A percentile compares a stretch with the other conserved stretches of the same genome.
Conservation (phyloP, 2,888 invertebrate genomes). For the Hirtodrosophila duncani region DNA sequence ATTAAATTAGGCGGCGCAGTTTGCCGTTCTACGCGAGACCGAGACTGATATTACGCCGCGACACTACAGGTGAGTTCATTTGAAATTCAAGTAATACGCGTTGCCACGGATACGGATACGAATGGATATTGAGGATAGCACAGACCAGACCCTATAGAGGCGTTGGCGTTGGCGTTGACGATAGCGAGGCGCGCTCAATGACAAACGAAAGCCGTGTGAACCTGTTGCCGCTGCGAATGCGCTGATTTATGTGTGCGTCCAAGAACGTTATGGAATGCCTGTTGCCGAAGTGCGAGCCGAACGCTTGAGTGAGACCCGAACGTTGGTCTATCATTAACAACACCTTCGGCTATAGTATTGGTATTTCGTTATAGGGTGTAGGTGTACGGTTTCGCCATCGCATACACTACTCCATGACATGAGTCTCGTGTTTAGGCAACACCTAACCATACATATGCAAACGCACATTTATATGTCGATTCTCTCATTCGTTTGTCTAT, state of each 20-base stretch:
- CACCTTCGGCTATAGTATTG: background rate
- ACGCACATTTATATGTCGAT: constrained; percentile 16
- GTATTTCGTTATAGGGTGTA: constrained; percentile 9
- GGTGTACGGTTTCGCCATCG: constrained; percentile 28
- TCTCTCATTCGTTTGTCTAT: constrained; percentile 1
- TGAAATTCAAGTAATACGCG: no score
- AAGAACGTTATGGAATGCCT: constrained; percentile 26
- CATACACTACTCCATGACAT: constrained; percentile 44
- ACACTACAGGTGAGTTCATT: no score
- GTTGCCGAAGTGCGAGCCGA: constrained; percentile 14
- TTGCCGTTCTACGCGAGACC: no score
- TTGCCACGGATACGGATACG: constrained; percentile 10
- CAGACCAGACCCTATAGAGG: no score
- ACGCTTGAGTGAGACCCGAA: constrained; percentile 17
- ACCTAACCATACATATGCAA: constrained; percentile 1
- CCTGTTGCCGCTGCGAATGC: constrained; percentile 65
- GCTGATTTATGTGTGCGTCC: constrained; percentile 60
- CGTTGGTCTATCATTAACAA: no score
- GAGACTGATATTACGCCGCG: no score
- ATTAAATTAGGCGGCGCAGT: no score
- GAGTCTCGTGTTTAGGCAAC: constrained; percentile 64
- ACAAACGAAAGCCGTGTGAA: constrained; percentile 67
- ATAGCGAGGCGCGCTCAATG: constrained; percentile 61
- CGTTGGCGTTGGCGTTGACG: background rate
- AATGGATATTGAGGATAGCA: constrained; percentile 11